Conservation (phyloP, 2,113 vertebrate species). For the Hyla sarda region DNA sequence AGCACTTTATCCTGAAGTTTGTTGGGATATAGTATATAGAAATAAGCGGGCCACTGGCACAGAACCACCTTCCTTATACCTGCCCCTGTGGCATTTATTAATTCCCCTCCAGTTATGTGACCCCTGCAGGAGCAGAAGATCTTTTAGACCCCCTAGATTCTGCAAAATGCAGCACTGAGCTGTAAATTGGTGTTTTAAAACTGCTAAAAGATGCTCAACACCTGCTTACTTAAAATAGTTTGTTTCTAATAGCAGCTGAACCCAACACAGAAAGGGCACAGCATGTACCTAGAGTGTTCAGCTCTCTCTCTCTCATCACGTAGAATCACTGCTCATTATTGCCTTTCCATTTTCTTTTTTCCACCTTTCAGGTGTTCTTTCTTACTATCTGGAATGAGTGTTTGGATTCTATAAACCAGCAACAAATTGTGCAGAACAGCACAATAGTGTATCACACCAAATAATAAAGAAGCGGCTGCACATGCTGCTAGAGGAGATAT, state of each 20-base stretch:
- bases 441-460: constrained; percentile 19
- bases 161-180: constrained; percentile 45
- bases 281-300: constrained; percentile 49
- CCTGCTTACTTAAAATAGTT: constrained; percentile 60
- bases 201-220: constrained; percentile 58
- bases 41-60: constrained; percentile 2
- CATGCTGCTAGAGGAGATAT: constrained; percentile 31
- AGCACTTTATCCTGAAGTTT: no score
- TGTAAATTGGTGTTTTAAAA: constrained; percentile 58
- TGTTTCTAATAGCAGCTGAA: constrained; percentile 56
- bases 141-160: constrained; percentile 23
- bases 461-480: constrained; percentile 27
- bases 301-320: constrained; percentile 28
- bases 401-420: constrained; percentile 28
- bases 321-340: constrained; percentile 30
- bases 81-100: constrained; percentile 38
- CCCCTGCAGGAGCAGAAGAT: constrained; percentile 45
- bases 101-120: constrained; percentile 23
- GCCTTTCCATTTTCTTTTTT: constrained; percentile 28
- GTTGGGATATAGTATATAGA: not conserved
- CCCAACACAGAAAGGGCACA: constrained; percentile 51
- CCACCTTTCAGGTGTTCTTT: constrained; percentile 33
- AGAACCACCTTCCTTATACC: not conserved
- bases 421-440: constrained; percentile 19
- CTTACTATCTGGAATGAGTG: constrained; percentile 30